Base-by-base conservation (phyloP, 2,797 vertebrate genomes). In the Anniella stebbinsi region DNA sequence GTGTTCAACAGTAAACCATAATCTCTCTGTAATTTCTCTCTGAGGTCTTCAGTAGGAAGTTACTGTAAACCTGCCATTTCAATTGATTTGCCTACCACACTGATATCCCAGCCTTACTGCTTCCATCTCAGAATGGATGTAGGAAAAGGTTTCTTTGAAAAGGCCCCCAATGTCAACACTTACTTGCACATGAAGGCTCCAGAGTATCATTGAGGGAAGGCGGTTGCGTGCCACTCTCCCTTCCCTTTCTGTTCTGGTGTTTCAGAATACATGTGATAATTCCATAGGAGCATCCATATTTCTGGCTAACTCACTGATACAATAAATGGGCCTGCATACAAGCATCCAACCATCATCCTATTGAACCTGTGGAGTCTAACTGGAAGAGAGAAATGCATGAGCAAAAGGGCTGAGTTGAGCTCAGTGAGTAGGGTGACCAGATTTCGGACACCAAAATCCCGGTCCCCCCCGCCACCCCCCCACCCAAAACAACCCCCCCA, bases 1-100 rank as follows among this genome's bases (percentile, higher is more conserved):
- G 51, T 6, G 66, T 51, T 89, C 0, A 0, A 8, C 4, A 48
- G 92, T n/a, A 76, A 89, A 89, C 4, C 1, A 0, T 30, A 88
- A 25, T 91, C 57, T 51, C 28, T 72, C 5, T 82, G 13, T 0
- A 2, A 63, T 36, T 72, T 86, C 69, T 93, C 67, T 41, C 89
- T 78, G 38, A 88, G 86, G 60, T 80, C 57, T 81, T 76, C 17
- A 2, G 45, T 11, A 69, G 45, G 80, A 75, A 90, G 36, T 38
- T n/a, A 30, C n/a, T 33, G 4, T 54, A 76, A 38, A 73, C 60
- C 15, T 67, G 78, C 15, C 57, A 66, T 86, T 90, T 63, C 60
- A 38, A 4, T 90, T 66, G 41, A 45, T 21, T n/a, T 81, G 28
- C 77, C 12, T 80, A 41, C 57, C 51, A 45, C 45, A 41, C 25